Evolutionary conservation across 53 echinoderm and acorn worm genomes (phyloP).

Genomic region (Patiria pectinifera): DNA sequence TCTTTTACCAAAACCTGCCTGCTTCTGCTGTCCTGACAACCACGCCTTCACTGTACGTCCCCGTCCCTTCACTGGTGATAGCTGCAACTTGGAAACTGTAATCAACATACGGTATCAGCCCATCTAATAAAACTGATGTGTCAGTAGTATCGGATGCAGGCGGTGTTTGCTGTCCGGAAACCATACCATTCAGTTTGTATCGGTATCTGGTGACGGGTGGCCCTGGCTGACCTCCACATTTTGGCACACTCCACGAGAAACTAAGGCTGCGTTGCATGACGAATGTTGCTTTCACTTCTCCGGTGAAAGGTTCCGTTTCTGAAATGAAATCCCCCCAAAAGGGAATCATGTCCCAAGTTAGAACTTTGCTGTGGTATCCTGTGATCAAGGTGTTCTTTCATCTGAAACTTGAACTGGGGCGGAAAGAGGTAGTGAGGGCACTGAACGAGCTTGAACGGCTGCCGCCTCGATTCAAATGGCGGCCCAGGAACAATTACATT

Average conservation of each 20-base stretch:
- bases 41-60: background rate
- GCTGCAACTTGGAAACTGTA: slow-evolving; percentile 71
- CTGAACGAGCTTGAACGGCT: too few relatives aligned
- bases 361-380: too few relatives aligned
- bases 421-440: too few relatives aligned
- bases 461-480: too few relatives aligned
- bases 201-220: slow-evolving; percentile 9
- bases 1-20: too few relatives aligned
- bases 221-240: slow-evolving; percentile 28
- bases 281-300: background rate
- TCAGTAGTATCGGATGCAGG: too few relatives aligned
- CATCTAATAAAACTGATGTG: background rate
- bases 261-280: background rate
- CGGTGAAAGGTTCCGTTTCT: background rate
- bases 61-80: background rate
- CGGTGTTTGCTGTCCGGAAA: background rate
- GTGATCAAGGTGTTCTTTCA: too few relatives aligned
- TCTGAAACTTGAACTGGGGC: too few relatives aligned
- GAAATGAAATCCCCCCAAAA: too few relatives aligned
- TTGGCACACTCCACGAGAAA: slow-evolving; percentile 52
- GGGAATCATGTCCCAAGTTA: too few relatives aligned
- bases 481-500: too few relatives aligned
- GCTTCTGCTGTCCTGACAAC: slow-evolving; percentile 12
- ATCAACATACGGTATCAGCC: slow-evolving; percentile 18
- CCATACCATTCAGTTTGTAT: slow-evolving; percentile 11